A percentile compares a stretch with the other conserved stretches of the same genome.
Evolutionary conservation across 2,888 invertebrate species (phyloP).

Genomic region (Drosophila neonasuta): DNA sequence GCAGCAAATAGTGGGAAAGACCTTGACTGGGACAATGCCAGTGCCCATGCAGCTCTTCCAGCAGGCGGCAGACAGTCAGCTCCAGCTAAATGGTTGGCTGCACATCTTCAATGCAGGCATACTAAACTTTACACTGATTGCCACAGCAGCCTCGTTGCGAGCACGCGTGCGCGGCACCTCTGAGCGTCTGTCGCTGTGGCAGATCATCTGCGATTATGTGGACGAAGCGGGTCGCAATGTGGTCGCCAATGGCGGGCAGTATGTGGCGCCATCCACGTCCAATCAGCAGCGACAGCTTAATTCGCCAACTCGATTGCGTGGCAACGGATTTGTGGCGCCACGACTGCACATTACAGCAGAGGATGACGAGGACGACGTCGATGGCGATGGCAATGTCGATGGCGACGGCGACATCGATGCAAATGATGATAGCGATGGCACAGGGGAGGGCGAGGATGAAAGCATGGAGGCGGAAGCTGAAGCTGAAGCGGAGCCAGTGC

Average conservation of each 20-base stretch:
- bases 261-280: conserved; percentile 19
- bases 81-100: conserved; percentile 54
- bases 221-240: conserved; percentile 62
- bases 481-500: conserved; percentile 3
- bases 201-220: conserved; percentile 62
- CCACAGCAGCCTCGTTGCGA: conserved; percentile 54
- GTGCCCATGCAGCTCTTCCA: conserved; percentile 29
- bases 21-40: conserved; percentile 7
- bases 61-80: conserved; percentile 34
- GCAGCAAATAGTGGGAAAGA: neutral
- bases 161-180: conserved; percentile 54
- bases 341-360: conserved; percentile 62
- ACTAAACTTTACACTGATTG: conserved; percentile 63
- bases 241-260: conserved; percentile 46
- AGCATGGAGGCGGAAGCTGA: conserved; percentile 6
- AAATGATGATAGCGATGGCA: conserved; percentile 33
- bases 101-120: conserved; percentile 67
- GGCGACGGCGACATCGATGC: conserved; percentile 51
- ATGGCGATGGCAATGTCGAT: conserved; percentile 49
- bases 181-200: conserved; percentile 56
- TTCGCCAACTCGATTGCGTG: conserved; percentile 5
- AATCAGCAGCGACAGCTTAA: conserved; percentile 6
- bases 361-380: conserved; percentile 59
- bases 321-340: conserved; percentile 38
- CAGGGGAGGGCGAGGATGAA: conserved; percentile 64